Conservation (phyloP, 2,797 vertebrate species). For the Crocidura indochinensis region DNA sequence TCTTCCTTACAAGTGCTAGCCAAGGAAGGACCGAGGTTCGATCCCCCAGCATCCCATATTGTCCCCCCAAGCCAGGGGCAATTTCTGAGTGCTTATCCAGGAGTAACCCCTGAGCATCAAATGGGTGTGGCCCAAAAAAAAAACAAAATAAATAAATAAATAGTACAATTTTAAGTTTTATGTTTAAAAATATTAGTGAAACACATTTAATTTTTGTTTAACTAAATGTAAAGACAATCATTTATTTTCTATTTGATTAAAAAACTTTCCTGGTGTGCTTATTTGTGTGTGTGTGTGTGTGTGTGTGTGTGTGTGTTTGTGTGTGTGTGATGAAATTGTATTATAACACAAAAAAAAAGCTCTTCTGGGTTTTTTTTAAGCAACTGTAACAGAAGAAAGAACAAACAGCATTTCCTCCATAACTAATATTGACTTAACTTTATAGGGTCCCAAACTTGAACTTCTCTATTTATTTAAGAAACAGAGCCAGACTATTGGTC, state of each 20-base stretch:
- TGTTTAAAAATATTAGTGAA: slow-evolving; percentile 50
- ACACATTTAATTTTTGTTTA: slow-evolving; percentile 53
- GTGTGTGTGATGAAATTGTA: slow-evolving; percentile 19
- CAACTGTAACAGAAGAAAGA: slow-evolving; percentile 77
- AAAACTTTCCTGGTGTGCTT: slow-evolving; percentile 12
- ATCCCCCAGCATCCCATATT: too few relatives aligned
- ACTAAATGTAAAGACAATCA: neutral
- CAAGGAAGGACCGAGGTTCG: too few relatives aligned
- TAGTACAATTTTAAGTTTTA: slow-evolving; percentile 56
- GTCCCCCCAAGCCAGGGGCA: too few relatives aligned
- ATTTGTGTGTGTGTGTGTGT: neutral
- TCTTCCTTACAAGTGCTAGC: too few relatives aligned
- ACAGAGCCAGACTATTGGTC: slow-evolving; percentile 74
- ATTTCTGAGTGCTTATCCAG: too few relatives aligned
- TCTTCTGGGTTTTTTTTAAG: slow-evolving; percentile 71
- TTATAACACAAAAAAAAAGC: slow-evolving; percentile 64
- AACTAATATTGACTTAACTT: slow-evolving; percentile 83
- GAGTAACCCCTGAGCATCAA: too few relatives aligned
- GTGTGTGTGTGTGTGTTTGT: neutral
- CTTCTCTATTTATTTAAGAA: slow-evolving; percentile 81
- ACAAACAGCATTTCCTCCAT: slow-evolving; percentile 81
- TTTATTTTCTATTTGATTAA: slow-evolving; percentile 62
- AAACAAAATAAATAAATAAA: too few relatives aligned
- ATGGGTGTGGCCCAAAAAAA: too few relatives aligned
- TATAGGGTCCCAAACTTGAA: slow-evolving; percentile 78